Base-by-base conservation (phyloP, 2,113 vertebrate species). In the Todiramphus chloris region DNA sequence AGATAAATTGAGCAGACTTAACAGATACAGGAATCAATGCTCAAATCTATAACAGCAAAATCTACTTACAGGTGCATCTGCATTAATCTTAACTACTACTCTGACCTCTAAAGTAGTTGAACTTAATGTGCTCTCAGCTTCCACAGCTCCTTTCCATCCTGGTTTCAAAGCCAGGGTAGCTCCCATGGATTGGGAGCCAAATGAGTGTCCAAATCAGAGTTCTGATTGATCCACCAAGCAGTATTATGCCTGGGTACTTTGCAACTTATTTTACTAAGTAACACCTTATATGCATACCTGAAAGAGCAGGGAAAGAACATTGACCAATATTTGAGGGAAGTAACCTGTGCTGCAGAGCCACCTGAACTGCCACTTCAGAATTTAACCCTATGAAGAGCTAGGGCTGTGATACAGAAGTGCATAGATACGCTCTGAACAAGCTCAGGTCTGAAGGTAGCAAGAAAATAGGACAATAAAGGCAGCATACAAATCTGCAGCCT, bases 211-310 rank as follows among this genome's bases (percentile, higher is more conserved):
- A n/a, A 51, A 56, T 25, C 24, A 1, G 0, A 76, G 33, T 25
- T 37, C 6, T 21, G 63, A 66, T 33, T 0, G 0, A 30, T 50
- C 17, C 1, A 2, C 16, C 21, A n/a, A 9, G 30, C 15, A 13
- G 10, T 23, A 31, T 33, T 58, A 64, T 41, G 37, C 48, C 48
- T 39, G 37, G 7, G 30, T 46, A 74, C 13, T 69, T 5, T 53
- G 24, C 39, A 60, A 20, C 21, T 63, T 39, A 5, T 39, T 59
- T 56, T 56, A 82, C 53, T 62, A 16, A 60, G 25, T 21, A 63
- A 53, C 25, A 35, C 9, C 19, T 78, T 50, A 30, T 11, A 13
- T 3, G 53, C 3, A 8, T 7, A 27, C 8, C n/a, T 30, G 27
- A 56, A 66, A 48, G 59, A 66, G 25, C 20, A 81, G 11, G 11